A percentile compares a stretch with the other conserved stretches of the same genome.
These are phyloP conservation scores for Leptinotarsa texana DNA, from an alignment of 1,140 invertebrate species.

Conservation along the genomic window DNA sequence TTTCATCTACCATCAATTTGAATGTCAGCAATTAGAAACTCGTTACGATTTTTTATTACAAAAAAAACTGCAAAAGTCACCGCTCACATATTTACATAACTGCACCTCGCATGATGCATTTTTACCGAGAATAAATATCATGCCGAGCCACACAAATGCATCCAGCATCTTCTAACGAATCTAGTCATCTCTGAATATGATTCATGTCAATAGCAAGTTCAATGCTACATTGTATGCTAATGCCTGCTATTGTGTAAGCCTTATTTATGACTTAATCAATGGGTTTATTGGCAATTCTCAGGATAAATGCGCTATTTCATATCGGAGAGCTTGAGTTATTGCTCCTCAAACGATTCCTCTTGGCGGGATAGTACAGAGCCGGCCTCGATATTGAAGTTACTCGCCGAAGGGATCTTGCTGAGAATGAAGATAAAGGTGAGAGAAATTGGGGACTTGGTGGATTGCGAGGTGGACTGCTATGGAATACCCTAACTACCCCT, in stretches of 20 bases:
- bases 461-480: too few relatives aligned
- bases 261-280: constrained; percentile 7
- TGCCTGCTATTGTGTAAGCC: not conserved
- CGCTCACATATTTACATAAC: not conserved
- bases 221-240: constrained; percentile 8
- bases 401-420: too few relatives aligned
- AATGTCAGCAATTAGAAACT: not conserved
- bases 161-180: not conserved
- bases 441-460: too few relatives aligned
- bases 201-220: constrained; percentile 3
- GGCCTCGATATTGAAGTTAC: too few relatives aligned
- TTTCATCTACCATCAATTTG: not conserved
- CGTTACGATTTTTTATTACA: not conserved
- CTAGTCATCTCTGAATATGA: constrained; percentile 1
- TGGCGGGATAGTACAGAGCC: too few relatives aligned
- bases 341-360: constrained; percentile 1
- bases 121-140: not conserved
- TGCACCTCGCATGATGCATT: not conserved
- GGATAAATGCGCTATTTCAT: constrained; percentile 2
- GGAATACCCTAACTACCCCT: too few relatives aligned
- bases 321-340: not conserved
- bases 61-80: not conserved
- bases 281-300: not conserved
- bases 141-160: not conserved
- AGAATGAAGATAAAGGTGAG: too few relatives aligned